Evolutionary conservation across 2,113 vertebrate species (phyloP), one percentile per base, ranked within the genome.

Genomic region (Trematocara marginatum): DNA sequence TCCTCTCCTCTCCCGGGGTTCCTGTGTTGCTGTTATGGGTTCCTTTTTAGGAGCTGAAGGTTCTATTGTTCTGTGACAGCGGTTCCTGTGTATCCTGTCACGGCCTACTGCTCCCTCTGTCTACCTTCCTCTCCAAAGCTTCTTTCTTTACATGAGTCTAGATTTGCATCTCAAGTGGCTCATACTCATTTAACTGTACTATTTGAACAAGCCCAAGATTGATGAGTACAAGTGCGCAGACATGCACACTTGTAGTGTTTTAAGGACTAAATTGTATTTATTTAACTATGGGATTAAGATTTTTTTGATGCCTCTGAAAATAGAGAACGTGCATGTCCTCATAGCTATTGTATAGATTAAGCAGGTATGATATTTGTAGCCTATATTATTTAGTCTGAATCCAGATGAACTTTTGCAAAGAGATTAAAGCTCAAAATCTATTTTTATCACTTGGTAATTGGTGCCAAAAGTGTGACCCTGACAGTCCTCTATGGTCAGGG

Each of bases 1-100:
- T 89, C 76, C 80, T 64, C 31, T 81, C 79, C 84, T 91, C 64
- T 90, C 78, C 38, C 34, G 18, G 71, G 93, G 90, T 95, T 95
- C 90, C 93, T 96, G 91, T 94, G 86, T 95, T 94, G 89, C 91
- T 96, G 94, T 96, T 96, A 89, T 95, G 94, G 94, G 91, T 96
- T 95, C 91, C 93, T 94, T 90, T 93, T 83, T 71, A 81, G 90
- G 84, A 84, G 89, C 92, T 87, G 74, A 86, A 83, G 83, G 74
- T 86, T 87, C 90, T 91, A 86, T 95, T 95, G 92, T 94, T 90
- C 15, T 4, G 59, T 92, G 92, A 95, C 95, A 93, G 91, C 38
- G 84, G 92, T 93, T 92, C 93, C 90, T 94, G 95, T 93, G 90
- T 85, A 83, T 84, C 64, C 34, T 51, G 88, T 94, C 93, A 94